phyloP scores from a whole-genome alignment of 2,113 vertebrate species.

The Python bivittatus region DNA sequence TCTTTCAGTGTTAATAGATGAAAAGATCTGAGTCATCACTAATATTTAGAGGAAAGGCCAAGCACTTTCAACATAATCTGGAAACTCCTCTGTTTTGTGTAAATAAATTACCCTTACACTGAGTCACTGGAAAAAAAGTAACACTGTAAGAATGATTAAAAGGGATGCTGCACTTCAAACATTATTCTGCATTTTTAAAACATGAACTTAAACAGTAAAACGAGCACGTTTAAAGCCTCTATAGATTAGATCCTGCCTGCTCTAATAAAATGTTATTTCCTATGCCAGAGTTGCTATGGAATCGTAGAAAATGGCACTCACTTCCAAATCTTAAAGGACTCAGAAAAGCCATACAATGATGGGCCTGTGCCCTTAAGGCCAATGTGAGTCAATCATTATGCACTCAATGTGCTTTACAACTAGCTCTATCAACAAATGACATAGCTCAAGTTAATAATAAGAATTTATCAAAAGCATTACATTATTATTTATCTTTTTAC shows the following conservation, averaged over 20 bases:
- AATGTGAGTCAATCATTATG: neutral
- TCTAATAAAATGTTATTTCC: neutral
- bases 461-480: neutral
- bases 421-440: neutral
- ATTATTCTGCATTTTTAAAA: conserved; percentile 60
- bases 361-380: neutral
- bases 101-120: conserved; percentile 67
- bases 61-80: conserved; percentile 71
- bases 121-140: conserved; percentile 75
- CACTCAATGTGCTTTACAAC: neutral
- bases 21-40: conserved; percentile 53
- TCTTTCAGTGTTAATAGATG: conserved; percentile 48
- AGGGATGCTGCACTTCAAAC: conserved; percentile 43
- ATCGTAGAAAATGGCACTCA: conserved; percentile 6
- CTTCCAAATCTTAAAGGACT: neutral
- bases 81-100: conserved; percentile 72
- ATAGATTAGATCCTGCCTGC: conserved; percentile 9
- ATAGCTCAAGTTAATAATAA: neutral
- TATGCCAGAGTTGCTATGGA: neutral
- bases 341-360: neutral
- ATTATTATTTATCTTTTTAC: neutral
- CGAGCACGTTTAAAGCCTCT: conserved; percentile 22
- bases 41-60: conserved; percentile 62
- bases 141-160: conserved; percentile 67
- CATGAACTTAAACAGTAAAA: conserved; percentile 41